Evolutionary conservation across 2,113 vertebrate genomes (phyloP).

Genomic region (Halcyon malimbica): DNA sequence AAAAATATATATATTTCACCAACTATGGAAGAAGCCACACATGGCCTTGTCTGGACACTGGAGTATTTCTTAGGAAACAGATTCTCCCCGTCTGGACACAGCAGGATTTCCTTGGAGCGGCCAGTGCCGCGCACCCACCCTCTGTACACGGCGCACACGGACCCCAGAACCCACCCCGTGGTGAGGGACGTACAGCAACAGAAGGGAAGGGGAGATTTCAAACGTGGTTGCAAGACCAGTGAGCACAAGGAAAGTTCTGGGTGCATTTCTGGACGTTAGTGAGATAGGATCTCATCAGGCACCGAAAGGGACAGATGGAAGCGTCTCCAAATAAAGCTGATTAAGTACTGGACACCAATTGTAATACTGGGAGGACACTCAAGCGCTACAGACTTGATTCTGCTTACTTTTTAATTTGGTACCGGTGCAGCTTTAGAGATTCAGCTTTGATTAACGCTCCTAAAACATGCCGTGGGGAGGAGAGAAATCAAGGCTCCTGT

Average conservation of each 20-base stretch:
- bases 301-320: background rate
- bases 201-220: background rate
- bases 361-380: background rate
- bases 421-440: background rate
- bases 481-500: background rate
- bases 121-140: background rate
- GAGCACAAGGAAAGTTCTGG: background rate
- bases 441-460: background rate
- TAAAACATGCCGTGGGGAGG: background rate
- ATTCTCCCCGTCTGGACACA: background rate
- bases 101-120: background rate
- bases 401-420: constrained; percentile 28
- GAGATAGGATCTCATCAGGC: background rate
- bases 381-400: background rate
- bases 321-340: background rate
- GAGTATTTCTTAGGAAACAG: background rate
- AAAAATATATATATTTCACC: background rate
- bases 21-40: background rate
- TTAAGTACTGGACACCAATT: background rate
- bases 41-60: background rate
- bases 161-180: background rate
- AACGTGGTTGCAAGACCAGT: accelerated
- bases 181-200: background rate
- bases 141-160: accelerated
- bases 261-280: background rate